phyloP scores from a whole-genome alignment of 2,113 vertebrate species.

The Psittacula cyanocephala region DNA sequence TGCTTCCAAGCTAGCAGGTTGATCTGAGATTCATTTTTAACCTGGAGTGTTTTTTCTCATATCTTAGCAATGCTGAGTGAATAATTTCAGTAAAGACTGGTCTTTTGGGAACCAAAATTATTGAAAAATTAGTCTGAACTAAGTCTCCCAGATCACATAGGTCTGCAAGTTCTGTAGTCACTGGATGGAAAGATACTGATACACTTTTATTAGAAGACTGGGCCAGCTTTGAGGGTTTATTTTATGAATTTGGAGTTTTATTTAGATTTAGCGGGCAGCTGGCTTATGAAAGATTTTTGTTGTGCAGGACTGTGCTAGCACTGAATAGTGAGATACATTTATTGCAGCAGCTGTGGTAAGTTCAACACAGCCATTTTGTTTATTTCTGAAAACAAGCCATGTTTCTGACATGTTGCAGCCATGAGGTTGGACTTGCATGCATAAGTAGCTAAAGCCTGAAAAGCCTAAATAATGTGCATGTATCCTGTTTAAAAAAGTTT shows the following conservation, averaged over 20 bases:
- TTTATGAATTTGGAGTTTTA: background rate
- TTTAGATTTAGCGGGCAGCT: background rate
- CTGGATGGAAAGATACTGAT: background rate
- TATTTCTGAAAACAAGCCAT: background rate
- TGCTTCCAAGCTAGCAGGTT: background rate
- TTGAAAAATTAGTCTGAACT: background rate
- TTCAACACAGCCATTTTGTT: background rate
- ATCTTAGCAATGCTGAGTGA: background rate
- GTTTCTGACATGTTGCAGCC: background rate
- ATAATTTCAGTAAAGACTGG: background rate
- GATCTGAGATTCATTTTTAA: background rate
- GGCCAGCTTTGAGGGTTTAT: background rate
- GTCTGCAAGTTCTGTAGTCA: background rate
- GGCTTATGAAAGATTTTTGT: background rate
- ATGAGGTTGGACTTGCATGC: background rate
- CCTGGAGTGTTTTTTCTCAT: background rate
- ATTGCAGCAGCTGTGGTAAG: background rate
- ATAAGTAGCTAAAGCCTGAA: background rate
- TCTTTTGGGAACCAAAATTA: background rate
- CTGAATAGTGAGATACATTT: background rate
- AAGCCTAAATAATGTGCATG: background rate
- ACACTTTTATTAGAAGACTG: background rate
- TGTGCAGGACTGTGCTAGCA: background rate
- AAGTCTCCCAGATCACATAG: background rate
- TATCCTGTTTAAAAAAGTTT: background rate